Percentiles rank a stretch among this genome's conserved stretches.
Conservation (phyloP, 2,113 vertebrate genomes). For the Rhinogobius similis region DNA sequence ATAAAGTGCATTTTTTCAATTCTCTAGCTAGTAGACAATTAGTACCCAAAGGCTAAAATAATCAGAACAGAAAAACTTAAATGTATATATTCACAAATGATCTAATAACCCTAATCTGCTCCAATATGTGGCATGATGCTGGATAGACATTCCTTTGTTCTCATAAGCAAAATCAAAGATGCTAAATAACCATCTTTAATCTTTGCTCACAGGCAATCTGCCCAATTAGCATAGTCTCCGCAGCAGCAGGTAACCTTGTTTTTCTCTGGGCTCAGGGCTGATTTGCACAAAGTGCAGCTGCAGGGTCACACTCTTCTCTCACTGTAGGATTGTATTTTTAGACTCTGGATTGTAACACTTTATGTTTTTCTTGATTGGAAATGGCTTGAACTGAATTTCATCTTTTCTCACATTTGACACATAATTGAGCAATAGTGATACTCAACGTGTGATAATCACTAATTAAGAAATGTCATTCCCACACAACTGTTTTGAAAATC, state of each 20-base stretch:
- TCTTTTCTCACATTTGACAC: neutral
- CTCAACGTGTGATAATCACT: neutral
- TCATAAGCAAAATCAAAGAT: constrained; percentile 44
- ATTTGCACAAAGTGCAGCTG: constrained; percentile 60
- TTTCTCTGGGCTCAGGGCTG: constrained; percentile 49
- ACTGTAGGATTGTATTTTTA: constrained; percentile 43
- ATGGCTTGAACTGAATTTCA: constrained; percentile 1
- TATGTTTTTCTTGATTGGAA: constrained; percentile 46
- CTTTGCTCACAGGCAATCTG: constrained; percentile 55
- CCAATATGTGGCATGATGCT: constrained; percentile 17
- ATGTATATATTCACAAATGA: neutral
- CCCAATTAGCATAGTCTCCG: constrained; percentile 52
- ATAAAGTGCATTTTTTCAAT: neutral
- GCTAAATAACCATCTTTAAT: constrained; percentile 60
- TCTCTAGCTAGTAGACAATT: neutral
- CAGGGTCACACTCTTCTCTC: constrained; percentile 34
- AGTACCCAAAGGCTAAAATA: neutral
- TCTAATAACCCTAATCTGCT: neutral
- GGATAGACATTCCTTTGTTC: constrained; percentile 39
- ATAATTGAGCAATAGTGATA: neutral
- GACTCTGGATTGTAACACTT: constrained; percentile 43
- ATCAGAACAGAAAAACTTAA: neutral
- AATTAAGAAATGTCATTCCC: neutral
- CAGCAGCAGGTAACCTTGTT: constrained; percentile 64
- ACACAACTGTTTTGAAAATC: neutral